phyloP scores from a whole-genome alignment of 2,113 vertebrate species.

The Perca schrenkii region DNA sequence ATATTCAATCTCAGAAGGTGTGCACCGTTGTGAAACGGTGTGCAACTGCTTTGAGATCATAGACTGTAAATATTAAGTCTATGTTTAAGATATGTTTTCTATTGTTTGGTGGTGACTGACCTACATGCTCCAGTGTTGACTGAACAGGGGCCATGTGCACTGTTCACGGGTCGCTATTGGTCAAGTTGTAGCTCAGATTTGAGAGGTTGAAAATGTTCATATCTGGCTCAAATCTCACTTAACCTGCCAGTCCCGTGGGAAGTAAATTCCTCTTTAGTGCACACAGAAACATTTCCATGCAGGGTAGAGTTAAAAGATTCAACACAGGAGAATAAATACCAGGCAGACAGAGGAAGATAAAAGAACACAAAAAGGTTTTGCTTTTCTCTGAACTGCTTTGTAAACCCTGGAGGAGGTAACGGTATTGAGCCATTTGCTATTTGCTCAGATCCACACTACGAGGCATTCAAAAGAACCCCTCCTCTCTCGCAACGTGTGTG shows the following conservation, averaged over 20 bases:
- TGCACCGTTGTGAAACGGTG: no score
- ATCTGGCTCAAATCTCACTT: slow-evolving; percentile 12
- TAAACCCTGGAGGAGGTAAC: slow-evolving; percentile 57
- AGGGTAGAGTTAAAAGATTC: slow-evolving; percentile 26
- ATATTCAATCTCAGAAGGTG: no score
- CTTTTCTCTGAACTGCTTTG: slow-evolving; percentile 62
- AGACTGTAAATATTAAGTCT: no score
- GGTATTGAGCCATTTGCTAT: slow-evolving; percentile 68
- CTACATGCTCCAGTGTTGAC: slow-evolving; percentile 30
- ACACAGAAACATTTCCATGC: slow-evolving; percentile 41
- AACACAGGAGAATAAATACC: slow-evolving; percentile 59
- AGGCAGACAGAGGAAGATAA: slow-evolving; percentile 43
- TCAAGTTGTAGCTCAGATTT: slow-evolving; percentile 26
- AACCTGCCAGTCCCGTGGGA: slow-evolving; percentile 32
- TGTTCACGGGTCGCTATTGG: not conserved
- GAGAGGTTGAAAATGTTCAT: slow-evolving; percentile 5
- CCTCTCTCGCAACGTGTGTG: slow-evolving; percentile 36
- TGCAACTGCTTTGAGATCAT: no score
- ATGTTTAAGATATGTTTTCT: no score
- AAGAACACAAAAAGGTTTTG: slow-evolving; percentile 62
- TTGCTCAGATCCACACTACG: slow-evolving; percentile 56
- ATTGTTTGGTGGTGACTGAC: not conserved
- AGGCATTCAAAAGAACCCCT: slow-evolving; percentile 68
- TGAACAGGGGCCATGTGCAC: slow-evolving; percentile 27
- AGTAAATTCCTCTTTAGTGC: slow-evolving; percentile 44